Conservation (phyloP, 2,888 invertebrate species). For the Pachydiplax longipennis region DNA sequence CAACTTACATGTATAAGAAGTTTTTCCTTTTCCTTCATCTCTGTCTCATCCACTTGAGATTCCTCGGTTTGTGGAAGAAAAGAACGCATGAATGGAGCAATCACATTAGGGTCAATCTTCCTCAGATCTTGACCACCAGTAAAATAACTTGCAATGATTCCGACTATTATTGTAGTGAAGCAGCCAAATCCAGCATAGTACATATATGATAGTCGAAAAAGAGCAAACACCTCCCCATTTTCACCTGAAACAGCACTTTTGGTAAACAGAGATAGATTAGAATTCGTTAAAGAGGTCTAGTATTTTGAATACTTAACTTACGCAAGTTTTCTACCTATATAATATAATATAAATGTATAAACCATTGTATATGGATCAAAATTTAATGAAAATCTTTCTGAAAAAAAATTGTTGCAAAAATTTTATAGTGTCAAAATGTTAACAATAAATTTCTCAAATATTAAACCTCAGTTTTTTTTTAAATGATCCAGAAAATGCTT, state of each 20-base stretch:
- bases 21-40: background rate
- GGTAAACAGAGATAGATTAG: too few relatives aligned
- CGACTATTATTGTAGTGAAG: background rate
- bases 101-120: background rate
- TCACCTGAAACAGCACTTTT: background rate
- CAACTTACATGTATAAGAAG: background rate
- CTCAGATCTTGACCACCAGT: background rate
- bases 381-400: too few relatives aligned
- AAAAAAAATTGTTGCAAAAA: too few relatives aligned
- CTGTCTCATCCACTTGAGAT: background rate
- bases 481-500: too few relatives aligned
- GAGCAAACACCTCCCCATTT: background rate
- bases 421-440: too few relatives aligned
- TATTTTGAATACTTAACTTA: too few relatives aligned
- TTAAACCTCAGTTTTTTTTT: background rate
- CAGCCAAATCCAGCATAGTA: constrained; percentile 5
- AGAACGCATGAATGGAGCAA: background rate
- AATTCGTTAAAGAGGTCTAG: too few relatives aligned
- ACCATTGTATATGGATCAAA: too few relatives aligned
- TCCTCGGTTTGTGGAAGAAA: background rate
- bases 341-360: too few relatives aligned
- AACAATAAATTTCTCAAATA: too few relatives aligned
- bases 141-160: background rate
- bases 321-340: too few relatives aligned
- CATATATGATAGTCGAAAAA: constrained; percentile 6